Base-by-base conservation (phyloP, 2,113 vertebrate genomes). In the Circaetus cinerascens region DNA sequence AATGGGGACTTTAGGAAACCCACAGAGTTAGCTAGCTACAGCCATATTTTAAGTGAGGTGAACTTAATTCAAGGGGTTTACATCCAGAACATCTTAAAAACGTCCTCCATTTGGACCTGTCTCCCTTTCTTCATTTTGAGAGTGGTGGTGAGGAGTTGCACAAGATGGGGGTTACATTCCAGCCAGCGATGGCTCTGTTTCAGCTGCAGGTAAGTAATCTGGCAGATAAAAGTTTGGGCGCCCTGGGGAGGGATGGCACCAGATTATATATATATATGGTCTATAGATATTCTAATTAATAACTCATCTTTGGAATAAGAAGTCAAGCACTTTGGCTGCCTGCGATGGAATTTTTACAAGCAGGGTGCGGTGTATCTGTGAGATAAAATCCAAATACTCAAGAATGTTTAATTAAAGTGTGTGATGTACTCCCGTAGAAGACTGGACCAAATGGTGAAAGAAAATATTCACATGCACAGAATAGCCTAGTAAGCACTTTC, bases 331-430 rank as follows among this genome's bases (percentile, higher is more conserved):
- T 84, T 93, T 87, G 94, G 74, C 88, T 92, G 79, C 38, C 63
- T 68, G 63, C 55, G 68, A 68, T 94, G 96, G 97, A 96, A 97
- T 95, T 96, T 97, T 97, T 95, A 96, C 96, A 91, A 94, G 94
- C 86, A 87, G 96, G 97, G 94, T 30, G 97, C 4, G 91, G 96
- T 95, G 48, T 94, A 91, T 91, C 86, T 94, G 45, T 85, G 89
- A 97, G 96, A 96, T 97, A 96, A 97, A 97, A 93, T 93, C 95
- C 96, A 69, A 66, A 62, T 89, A 50, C 62, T 95, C n/a, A 87
- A 82, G 94, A 93, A 90, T 85, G 94, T 93, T 95, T 95, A 95
- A 93, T 97, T 95, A 93, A 95, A 92, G 83, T 26, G 17, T 67
- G 91, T 90, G 74, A 89, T 91, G 41, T 86, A 93, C 93, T 93